Base-by-base conservation (phyloP, 2,888 invertebrate species). In the Parnassius smintheus region DNA sequence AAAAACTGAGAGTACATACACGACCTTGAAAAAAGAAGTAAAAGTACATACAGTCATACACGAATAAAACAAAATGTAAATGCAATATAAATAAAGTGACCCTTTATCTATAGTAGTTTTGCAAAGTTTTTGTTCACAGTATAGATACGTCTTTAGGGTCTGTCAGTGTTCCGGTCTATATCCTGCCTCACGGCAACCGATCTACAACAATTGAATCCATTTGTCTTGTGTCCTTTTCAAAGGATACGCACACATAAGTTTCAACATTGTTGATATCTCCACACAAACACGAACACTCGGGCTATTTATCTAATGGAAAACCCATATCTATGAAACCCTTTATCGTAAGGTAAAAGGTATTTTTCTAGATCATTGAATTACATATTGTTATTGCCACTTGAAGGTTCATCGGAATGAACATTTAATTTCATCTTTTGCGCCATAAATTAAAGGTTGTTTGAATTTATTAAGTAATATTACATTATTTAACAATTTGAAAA, bases 131-230 rank as follows among this genome's bases (percentile, higher is more conserved):
- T 48, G 44, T 11, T 35, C 35, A 9, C 53, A 58, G 49, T 52
- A 44, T 52, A 46, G 18, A 42, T 9, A 12, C 18, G 41, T 22
- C 50, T 42, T 48, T 52, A 62, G 12, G 42, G 13, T 41, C 48
- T 69, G 72, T 72, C 69, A 67, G 68, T 72, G 75, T 78, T 78
- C 80, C 81, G 75, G 75, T 74, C 74, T 75, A 83, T 85, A 83
- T 82, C 82, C 82, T 80, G 70, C 59, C 71, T 75, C 75, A 77
- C 81, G 78, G 78, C 77, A 73, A 72, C 75, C 82, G 81, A 85
- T 75, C 80, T 81, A 78, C 74, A 75, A 76, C 78, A 76, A 80
- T 82, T 78, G 80, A 81, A 78, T 75, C 82, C 78, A 85, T 87
- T 87, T 85, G 78, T 85, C 83, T 83, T 78, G 52, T n/a, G 25